These are phyloP conservation scores for Leucopternis melanops DNA, from an alignment of 2,113 vertebrate genomes.

Conservation along the genomic window DNA sequence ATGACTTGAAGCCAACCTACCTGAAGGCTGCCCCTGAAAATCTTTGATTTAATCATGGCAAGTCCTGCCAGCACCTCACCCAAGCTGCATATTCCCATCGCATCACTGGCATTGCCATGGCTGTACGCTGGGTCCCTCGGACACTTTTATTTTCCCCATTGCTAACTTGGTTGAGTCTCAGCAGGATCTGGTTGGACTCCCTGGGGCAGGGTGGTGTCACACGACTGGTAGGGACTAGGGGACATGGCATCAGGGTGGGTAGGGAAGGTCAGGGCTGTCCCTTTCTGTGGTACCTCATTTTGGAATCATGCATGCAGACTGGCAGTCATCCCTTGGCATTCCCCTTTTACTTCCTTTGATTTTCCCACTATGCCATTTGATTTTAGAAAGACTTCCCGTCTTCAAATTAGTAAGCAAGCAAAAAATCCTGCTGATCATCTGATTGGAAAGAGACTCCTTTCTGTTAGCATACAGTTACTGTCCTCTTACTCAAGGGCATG, in stretches of 20 bases:
- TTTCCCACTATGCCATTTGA: neutral
- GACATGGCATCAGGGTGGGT: neutral
- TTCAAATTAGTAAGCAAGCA: neutral
- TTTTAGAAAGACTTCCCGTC: neutral
- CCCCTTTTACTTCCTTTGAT: neutral
- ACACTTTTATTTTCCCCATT: neutral
- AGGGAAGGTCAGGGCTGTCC: neutral
- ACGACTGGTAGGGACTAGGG: neutral
- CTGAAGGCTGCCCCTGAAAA: neutral
- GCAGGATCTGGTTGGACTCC: fast-evolving
- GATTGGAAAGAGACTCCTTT: neutral
- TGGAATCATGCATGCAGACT: neutral
- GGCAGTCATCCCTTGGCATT: neutral
- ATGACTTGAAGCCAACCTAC: neutral
- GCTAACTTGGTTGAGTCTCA: neutral
- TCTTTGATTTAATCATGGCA: neutral
- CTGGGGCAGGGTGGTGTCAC: neutral
- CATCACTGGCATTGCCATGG: neutral
- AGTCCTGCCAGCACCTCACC: neutral
- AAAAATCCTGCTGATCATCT: neutral
- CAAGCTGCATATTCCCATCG: fast-evolving
- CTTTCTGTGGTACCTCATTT: neutral
- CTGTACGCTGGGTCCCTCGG: neutral
- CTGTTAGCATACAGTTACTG: neutral
- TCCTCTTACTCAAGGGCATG: neutral